A percentile compares a stretch with the other conserved stretches of the same genome.
Evolutionary conservation across 2,797 vertebrate genomes (phyloP).

Genomic region (Spea hammondii): DNA sequence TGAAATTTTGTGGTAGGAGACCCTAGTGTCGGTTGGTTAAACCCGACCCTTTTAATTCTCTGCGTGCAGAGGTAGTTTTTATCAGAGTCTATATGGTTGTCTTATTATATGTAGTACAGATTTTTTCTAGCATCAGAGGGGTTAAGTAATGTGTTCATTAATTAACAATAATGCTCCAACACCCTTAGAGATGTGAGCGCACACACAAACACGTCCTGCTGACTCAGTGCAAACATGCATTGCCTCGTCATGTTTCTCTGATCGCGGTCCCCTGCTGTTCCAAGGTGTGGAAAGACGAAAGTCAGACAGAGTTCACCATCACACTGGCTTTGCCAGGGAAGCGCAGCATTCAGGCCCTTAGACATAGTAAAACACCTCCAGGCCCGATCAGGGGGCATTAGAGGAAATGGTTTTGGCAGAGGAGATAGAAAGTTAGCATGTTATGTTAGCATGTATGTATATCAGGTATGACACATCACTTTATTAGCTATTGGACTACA

Average conservation of each 20-base stretch:
- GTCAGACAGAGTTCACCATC: constrained; percentile 45
- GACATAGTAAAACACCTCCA: constrained; percentile 10
- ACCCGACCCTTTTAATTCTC: too few relatives aligned
- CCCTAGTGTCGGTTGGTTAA: too few relatives aligned
- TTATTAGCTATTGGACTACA: too few relatives aligned
- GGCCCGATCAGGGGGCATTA: neutral
- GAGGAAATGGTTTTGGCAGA: too few relatives aligned
- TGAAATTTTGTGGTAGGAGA: too few relatives aligned
- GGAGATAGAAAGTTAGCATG: neutral
- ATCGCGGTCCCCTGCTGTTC: constrained; percentile 30
- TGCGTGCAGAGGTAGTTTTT: too few relatives aligned
- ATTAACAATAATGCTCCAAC: constrained; percentile 33
- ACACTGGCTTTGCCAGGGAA: neutral
- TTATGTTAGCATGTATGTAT: too few relatives aligned
- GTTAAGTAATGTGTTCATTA: constrained; percentile 24
- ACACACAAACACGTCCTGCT: constrained; percentile 31
- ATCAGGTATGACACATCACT: too few relatives aligned
- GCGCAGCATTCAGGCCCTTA: neutral
- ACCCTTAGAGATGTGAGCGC: constrained; percentile 8
- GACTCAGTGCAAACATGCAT: constrained; percentile 38
- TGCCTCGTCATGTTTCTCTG: constrained; percentile 20
- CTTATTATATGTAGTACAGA: too few relatives aligned
- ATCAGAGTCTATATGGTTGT: too few relatives aligned
- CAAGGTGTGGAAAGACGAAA: constrained; percentile 35
- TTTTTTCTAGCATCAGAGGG: neutral